phyloP scores from a whole-genome alignment of 2,113 vertebrate species.

The Actenoides lindsayi region DNA sequence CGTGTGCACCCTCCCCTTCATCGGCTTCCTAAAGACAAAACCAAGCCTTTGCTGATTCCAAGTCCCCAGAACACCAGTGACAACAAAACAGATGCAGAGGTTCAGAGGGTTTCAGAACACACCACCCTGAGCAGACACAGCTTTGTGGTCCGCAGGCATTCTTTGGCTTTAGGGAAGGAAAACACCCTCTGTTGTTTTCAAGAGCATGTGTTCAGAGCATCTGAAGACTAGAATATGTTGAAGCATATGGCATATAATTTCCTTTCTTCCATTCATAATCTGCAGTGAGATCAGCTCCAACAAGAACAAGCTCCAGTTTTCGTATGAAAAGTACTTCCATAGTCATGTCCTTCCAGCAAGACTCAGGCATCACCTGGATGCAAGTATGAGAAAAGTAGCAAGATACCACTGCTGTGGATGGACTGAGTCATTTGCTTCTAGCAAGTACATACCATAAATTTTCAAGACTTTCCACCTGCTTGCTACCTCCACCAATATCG shows the following conservation, averaged over 20 bases:
- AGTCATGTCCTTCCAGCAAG: neutral
- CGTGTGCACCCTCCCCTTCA: neutral
- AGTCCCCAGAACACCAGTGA: neutral
- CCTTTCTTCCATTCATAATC: constrained; percentile 36
- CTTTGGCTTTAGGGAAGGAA: constrained; percentile 37
- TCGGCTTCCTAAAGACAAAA: neutral
- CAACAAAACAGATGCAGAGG: neutral
- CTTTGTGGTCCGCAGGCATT: neutral
- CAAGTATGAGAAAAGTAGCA: rapidly evolving
- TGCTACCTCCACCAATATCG: neutral
- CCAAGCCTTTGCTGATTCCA: rapidly evolving
- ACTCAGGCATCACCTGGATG: neutral
- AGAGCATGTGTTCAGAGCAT: constrained; percentile 45
- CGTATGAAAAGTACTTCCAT: neutral
- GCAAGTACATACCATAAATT: rapidly evolving
- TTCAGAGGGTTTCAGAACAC: neutral
- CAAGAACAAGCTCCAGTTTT: neutral
- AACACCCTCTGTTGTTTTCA: constrained; percentile 59
- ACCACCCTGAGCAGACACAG: neutral
- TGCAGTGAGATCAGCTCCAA: neutral
- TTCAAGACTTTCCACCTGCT: neutral
- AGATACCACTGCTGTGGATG: neutral
- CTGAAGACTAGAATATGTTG: constrained; percentile 52
- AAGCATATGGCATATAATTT: constrained; percentile 45
- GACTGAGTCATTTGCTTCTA: neutral